Evolutionary conservation across 2,797 vertebrate genomes (phyloP), one percentile per base, ranked within the genome.

Genomic region (Simalia tracyae): DNA sequence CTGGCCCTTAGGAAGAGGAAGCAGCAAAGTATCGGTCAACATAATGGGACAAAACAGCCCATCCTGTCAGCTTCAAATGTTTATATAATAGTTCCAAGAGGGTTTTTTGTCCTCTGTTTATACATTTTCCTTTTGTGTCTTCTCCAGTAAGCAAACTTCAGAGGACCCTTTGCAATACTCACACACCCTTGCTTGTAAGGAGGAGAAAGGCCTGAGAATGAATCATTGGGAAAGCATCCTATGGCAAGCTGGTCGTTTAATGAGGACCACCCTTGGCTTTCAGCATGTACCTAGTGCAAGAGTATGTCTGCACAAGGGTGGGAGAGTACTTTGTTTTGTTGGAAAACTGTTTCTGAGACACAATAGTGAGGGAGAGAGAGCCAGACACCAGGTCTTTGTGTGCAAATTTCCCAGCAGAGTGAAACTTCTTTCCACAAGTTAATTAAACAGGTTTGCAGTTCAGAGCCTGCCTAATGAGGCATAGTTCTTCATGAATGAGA

Each of bases 341-440:
- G 95, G 95, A 85, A 84, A 94, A 95, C 95, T 93, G 87, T 92
- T 94, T 8, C 90, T 64, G 92, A 95, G 57, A 94, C 93, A 93
- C 92, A 94, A 92, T 95, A 76, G 93, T 11, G 95, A 93, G 97
- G 96, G 96, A 96, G 95, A 94, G 91, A 94, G 91, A 96, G 95
- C 97, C 96, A 97, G 98, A 98, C 98, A 98, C 98, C 95, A 86
- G 94, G 95, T 96, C 98, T 99, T 99, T 99, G 98, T 99, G 98
- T 99, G 98, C 98, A 99, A 99, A 99, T 99, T 99, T 99, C 99
- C 99, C 99, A 98, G 98, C 97, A 94, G 92, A 95, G 96, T 93
- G 87, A 93, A 98, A 97, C 97, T 97, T 98, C 97, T 98, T 98
- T 98, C 98, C 97, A 96, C 96, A 98, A 98, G 98, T 98, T 99